These are phyloP conservation scores for Strix aluco DNA, from an alignment of 2,113 vertebrate genomes.

Conservation along the genomic window DNA sequence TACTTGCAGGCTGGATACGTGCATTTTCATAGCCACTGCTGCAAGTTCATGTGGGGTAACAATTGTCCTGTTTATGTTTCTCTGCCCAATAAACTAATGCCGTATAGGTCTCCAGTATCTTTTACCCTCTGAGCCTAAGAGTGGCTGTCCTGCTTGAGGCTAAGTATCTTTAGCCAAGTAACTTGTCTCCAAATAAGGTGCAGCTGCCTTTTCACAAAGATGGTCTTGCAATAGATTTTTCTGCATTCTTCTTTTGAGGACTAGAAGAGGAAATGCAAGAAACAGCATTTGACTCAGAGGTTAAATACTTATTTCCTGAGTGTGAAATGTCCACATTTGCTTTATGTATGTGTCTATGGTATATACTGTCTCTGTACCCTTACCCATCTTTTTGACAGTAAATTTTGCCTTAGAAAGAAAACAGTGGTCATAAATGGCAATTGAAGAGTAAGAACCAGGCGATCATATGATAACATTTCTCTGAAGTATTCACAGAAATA, in stretches of 20 bases:
- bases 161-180: neutral
- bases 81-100: neutral
- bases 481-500: neutral
- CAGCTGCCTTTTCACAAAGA: neutral
- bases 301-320: neutral
- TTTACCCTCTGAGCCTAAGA: neutral
- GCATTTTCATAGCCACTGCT: neutral
- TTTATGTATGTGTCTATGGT: neutral
- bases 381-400: neutral
- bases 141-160: neutral
- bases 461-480: neutral
- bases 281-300: neutral
- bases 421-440: neutral
- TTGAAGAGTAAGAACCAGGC: neutral
- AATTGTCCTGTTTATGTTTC: no score
- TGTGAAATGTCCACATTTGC: neutral
- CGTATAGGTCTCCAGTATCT: neutral
- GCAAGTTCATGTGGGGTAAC: neutral
- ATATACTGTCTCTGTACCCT: neutral
- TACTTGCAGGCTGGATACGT: neutral
- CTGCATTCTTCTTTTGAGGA: neutral
- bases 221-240: neutral
- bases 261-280: neutral
- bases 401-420: neutral
- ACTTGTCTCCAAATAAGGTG: neutral